Base-by-base conservation (phyloP, 2,888 invertebrate genomes). In the Byasa hedistus region DNA sequence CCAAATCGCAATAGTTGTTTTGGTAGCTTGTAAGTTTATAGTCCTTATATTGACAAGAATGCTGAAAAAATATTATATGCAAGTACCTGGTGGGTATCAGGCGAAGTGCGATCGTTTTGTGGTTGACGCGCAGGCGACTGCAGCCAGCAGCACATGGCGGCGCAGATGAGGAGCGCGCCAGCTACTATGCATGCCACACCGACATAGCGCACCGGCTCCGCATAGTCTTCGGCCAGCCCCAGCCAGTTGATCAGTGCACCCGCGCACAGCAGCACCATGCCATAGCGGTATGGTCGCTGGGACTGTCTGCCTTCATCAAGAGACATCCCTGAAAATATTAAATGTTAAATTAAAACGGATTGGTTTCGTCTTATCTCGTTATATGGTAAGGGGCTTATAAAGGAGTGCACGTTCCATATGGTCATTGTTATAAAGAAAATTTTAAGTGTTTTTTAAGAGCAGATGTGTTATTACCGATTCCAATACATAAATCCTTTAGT, bases 181-280 rank as follows among this genome's bases (percentile, higher is more conserved):
- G 94, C 94, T n/a, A 95, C 93, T 73, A 95, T 95, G 85, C 95
- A 94, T 27, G 95, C 95, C 68, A 95, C 95, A 70, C 95, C 95
- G 73, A 95, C 93, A 83, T 95, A 95, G 79, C 95, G 92, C 71
- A 94, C 94, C 8, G 95, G 95, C 82, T 95, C 95, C 64, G 95
- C 94, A 81, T 94, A 95, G 82, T 94, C 94, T 79, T 95, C 95
- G 0, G 95, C 95, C 71, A 95, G 88, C 27, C 95, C 95, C 70
- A 95, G 87, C 95, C 95, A 95, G 87, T 95, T 95, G 82, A 95
- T 94, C 55, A 95, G 91, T 23, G 95, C 95, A 24, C 95, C 95
- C 64, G 95, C 93, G 81, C 95, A 95, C 62, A 95, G 88, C 76
- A 95, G 83, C 71, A 95, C 94, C 94, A 95, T 94, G 75, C 95